These are phyloP conservation scores for Phataginus tetradactyla DNA, from an alignment of 2,797 vertebrate genomes.

Conservation along the genomic window DNA sequence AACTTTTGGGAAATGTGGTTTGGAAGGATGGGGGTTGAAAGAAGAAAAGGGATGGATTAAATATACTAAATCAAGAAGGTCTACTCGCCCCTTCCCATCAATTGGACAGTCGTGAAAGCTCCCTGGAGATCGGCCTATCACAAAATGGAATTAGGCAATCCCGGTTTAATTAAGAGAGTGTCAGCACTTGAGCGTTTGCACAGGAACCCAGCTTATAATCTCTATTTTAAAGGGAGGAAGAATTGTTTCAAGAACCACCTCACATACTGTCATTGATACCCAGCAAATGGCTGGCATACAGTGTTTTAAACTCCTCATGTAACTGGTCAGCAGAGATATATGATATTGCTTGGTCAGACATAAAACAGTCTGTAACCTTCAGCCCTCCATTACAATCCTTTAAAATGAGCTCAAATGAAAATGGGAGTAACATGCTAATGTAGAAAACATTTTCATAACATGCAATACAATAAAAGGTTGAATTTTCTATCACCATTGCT, in stretches of 20 bases:
- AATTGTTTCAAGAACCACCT: conserved; percentile 51
- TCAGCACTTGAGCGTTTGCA: neutral
- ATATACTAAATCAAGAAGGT: conserved; percentile 38
- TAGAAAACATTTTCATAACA: conserved; percentile 83
- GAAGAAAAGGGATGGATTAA: conserved; percentile 21
- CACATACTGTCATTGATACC: conserved; percentile 1
- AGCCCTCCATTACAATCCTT: conserved; percentile 58
- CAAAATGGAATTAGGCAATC: conserved; percentile 52
- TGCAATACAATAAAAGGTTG: conserved; percentile 79
- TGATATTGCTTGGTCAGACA: conserved; percentile 55
- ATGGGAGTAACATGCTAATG: conserved; percentile 58
- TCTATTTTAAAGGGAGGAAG: neutral
- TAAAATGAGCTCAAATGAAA: conserved; percentile 70
- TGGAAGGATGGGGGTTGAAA: conserved; percentile 48
- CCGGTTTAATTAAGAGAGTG: neutral
- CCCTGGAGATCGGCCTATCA: neutral
- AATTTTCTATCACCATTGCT: conserved; percentile 81
- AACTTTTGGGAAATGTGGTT: conserved; percentile 70
- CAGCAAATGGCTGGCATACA: conserved; percentile 17
- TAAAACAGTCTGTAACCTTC: conserved; percentile 72
- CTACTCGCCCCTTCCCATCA: conserved; percentile 16
- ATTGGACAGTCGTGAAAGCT: neutral
- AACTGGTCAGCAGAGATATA: conserved; percentile 38
- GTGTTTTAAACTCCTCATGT: neutral
- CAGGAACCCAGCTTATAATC: conserved; percentile 32